Conservation (phyloP, 37 sponge, comb jelly and placozoan species). For the Haliclona indistincta region DNA sequence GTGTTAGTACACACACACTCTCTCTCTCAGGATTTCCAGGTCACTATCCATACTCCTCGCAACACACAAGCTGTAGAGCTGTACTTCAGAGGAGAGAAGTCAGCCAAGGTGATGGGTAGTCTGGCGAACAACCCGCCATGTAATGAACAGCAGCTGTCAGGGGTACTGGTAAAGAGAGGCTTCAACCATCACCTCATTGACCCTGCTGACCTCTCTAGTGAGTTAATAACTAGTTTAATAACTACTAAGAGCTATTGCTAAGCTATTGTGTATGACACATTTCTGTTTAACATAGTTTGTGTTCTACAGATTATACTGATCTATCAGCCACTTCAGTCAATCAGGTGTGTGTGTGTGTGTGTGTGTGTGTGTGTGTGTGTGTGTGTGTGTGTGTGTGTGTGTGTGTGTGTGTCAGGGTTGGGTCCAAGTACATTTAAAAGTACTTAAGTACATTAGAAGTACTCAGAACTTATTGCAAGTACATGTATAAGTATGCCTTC, state of each 20-base stretch:
- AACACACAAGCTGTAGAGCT: constrained; percentile 94
- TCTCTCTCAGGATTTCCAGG: constrained; percentile 38
- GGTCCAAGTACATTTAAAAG: too few species aligned
- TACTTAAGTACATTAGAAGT: too few species aligned
- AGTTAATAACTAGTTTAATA: constrained; percentile 3
- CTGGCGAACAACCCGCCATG: constrained; percentile 68
- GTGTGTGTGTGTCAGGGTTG: too few species aligned
- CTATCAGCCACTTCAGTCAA: constrained; percentile 76
- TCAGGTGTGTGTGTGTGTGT: constrained; percentile 44
- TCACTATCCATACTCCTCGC: constrained; percentile 80
- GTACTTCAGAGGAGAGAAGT: constrained; percentile 97
- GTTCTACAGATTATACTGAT: constrained; percentile 79
- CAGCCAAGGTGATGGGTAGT: constrained; percentile 95
- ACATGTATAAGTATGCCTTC: too few species aligned
- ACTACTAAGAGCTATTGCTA: background rate
- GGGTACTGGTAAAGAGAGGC: constrained; percentile 93
- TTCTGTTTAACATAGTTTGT: background rate
- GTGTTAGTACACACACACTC: too few species aligned
- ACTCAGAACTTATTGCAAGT: too few species aligned
- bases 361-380: too few species aligned
- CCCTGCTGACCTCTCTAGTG: constrained; percentile 84
- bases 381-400: too few species aligned
- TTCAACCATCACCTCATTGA: constrained; percentile 95
- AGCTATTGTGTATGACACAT: background rate
- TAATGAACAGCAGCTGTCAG: constrained; percentile 79